These are phyloP conservation scores for Cyphomyrus plagiostoma DNA, from an alignment of 2,113 vertebrate genomes.

Conservation along the genomic window DNA sequence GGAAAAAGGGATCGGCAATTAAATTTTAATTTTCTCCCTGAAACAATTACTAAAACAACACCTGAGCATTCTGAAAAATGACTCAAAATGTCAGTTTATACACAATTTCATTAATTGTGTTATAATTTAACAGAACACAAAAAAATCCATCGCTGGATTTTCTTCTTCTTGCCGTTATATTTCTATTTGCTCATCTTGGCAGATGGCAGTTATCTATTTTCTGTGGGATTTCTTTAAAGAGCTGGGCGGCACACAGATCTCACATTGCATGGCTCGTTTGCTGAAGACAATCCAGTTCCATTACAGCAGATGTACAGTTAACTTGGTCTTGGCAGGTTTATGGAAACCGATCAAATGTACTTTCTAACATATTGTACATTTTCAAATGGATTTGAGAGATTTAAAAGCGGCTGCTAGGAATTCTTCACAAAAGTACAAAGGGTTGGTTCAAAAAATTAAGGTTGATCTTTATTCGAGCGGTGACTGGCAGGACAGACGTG, in stretches of 20 bases:
- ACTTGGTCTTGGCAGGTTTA: neutral
- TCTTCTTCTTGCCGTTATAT: neutral
- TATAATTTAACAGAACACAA: neutral
- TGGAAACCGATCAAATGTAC: neutral
- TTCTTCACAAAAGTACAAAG: neutral
- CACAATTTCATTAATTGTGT: neutral
- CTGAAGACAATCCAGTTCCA: neutral
- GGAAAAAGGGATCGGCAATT: neutral
- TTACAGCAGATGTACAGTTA: neutral
- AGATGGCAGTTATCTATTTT: neutral
- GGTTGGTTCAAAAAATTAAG: neutral
- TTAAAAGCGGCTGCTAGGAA: neutral
- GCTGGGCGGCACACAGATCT: neutral
- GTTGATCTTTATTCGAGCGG: neutral
- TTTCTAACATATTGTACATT: slow-evolving; percentile 4
- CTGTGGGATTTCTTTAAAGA: neutral
- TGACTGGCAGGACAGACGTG: neutral
- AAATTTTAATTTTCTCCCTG: too few species aligned
- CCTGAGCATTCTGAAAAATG: neutral
- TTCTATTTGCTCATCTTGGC: neutral
- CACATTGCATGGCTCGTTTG: neutral
- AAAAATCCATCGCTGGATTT: neutral
- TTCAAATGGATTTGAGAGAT: neutral
- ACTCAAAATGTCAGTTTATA: neutral
- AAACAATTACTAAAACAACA: neutral